Evolutionary conservation across 2,888 invertebrate genomes (phyloP), one percentile per base, ranked within the genome.

Genomic region (Cephus spinipes): DNA sequence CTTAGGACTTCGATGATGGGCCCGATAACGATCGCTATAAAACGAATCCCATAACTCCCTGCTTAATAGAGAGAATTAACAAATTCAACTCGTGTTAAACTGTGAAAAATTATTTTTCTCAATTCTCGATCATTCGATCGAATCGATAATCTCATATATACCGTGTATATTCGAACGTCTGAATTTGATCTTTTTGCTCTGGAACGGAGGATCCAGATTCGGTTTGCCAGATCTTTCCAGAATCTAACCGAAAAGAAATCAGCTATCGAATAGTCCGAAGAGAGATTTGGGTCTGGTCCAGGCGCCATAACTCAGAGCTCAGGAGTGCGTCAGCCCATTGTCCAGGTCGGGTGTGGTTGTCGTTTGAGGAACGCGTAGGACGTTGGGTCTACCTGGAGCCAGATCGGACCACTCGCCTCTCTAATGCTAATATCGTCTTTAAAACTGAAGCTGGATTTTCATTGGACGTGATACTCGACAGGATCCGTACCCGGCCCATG

Each of bases 301-400:
- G 55, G 55, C 55, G 55, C 55, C 23, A 55, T 55, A 55, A 55
- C 55, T 55, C 55, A 55, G 55, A 23, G 23, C 55, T 55, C 55
- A 9, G 55, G 83, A 86, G 87, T 87, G 87, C 87, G 88, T 89
- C 88, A 89, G 84, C 87, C 76, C 87, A 88, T 89, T 89, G 89
- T 87, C 86, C 86, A 83, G 84, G 84, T 35, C 34, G 74, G 89
- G 89, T 89, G 88, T 83, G 83, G 74, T 86, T 83, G 88, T 85
- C 86, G 87, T 87, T 88, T 86, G 86, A 83, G 85, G 86, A 87
- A 87, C 87, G 89, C 90, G 90, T 88, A 90, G 90, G 55, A 23
- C 55, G 55, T 55, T 55, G 55, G 89, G 86, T 88, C 86, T 90
- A 90, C 88, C 89, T 87, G 88, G 84, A 82, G 73, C n/a, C 71